phyloP scores from a whole-genome alignment of 2,113 vertebrate genomes.

The Microcebus tavaratra region DNA sequence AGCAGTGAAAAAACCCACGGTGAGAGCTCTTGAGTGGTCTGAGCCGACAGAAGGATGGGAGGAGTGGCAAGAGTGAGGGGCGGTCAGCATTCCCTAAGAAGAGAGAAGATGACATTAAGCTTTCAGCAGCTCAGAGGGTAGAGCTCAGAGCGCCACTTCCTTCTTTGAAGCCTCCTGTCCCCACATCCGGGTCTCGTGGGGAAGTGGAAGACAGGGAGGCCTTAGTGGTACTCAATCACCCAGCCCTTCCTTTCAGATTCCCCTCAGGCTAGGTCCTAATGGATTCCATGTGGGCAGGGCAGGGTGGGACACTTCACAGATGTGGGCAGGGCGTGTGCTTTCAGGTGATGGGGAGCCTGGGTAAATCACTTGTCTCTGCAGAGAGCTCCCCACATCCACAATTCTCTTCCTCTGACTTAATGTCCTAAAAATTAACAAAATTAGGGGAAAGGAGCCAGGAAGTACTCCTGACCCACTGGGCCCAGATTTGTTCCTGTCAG shows the following conservation, averaged over 20 bases:
- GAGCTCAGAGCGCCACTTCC: neutral
- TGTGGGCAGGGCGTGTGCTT: neutral
- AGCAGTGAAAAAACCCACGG: neutral
- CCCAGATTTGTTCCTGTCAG: constrained; percentile 32
- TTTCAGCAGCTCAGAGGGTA: neutral
- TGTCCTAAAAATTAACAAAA: neutral
- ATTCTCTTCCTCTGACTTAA: neutral
- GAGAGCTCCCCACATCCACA: neutral
- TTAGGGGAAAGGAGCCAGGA: accelerated
- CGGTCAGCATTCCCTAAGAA: neutral
- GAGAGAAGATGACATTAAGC: neutral
- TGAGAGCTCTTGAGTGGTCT: neutral
- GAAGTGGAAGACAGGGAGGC: neutral
- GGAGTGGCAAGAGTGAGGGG: neutral
- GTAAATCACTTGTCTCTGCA: neutral
- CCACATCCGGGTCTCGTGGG: neutral
- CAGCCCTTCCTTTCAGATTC: neutral
- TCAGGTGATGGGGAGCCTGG: neutral
- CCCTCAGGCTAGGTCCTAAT: neutral
- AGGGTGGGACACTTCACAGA: neutral
- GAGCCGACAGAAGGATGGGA: neutral
- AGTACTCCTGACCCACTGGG: neutral
- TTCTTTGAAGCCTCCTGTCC: neutral
- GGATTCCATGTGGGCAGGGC: neutral
- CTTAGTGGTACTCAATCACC: neutral